Evolutionary conservation across 2,113 vertebrate genomes (phyloP).

Genomic region (Porphyrio hochstetteri): DNA sequence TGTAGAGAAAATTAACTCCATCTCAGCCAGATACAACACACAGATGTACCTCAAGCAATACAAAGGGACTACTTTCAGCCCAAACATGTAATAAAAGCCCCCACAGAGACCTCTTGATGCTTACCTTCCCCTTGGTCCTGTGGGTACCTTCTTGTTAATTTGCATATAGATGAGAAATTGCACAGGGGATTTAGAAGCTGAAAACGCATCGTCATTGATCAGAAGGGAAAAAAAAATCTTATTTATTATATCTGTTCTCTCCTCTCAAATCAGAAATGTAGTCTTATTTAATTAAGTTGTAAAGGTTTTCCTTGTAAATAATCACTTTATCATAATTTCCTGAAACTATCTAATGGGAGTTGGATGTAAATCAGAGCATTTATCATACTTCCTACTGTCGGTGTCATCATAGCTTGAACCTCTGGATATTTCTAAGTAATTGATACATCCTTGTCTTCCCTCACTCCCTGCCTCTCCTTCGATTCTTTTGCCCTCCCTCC

Average conservation of each 20-base stretch:
- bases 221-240: fast-evolving
- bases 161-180: fast-evolving
- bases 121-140: not conserved
- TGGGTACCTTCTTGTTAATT: not conserved
- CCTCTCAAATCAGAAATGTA: constrained; percentile 2
- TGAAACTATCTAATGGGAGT: constrained; percentile 55
- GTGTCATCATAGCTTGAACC: constrained; percentile 5
- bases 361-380: constrained; percentile 63
- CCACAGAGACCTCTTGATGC: not conserved
- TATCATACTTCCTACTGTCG: constrained; percentile 42
- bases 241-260: not conserved
- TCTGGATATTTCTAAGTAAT: constrained; percentile 60
- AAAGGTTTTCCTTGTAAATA: constrained; percentile 62
- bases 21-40: too few relatives aligned
- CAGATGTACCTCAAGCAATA: not conserved
- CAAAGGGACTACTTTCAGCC: not conserved
- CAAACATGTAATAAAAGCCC: not conserved
- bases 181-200: not conserved
- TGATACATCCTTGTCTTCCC: not conserved
- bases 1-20: too few relatives aligned
- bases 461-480: not conserved
- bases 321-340: constrained; percentile 69
- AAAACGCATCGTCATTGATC: not conserved
- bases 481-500: not conserved
- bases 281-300: constrained; percentile 54